Conservation (phyloP, 2,113 vertebrate genomes). For the Dicerorhinus sumatrensis region DNA sequence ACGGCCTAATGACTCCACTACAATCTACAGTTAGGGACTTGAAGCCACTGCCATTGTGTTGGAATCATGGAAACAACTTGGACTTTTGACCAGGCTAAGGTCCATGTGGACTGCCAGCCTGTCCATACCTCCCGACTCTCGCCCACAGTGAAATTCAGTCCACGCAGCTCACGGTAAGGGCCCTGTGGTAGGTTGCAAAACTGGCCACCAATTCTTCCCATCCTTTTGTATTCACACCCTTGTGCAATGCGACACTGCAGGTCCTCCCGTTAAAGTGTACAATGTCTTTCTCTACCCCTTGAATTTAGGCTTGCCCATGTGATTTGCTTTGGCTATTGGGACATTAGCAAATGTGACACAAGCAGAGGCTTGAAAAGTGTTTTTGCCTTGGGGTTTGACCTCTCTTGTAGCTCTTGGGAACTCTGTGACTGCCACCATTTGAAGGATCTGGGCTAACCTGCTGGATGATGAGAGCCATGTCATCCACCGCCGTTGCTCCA, state of each 20-base stretch:
- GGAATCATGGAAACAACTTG: neutral
- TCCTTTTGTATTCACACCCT: neutral
- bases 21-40: neutral
- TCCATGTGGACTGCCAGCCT: neutral
- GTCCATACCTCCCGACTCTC: neutral
- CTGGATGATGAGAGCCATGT: neutral
- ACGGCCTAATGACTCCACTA: neutral
- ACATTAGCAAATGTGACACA: neutral
- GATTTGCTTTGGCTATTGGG: neutral
- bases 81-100: neutral
- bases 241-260: too few relatives aligned
- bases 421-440: neutral
- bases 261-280: neutral
- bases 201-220: neutral
- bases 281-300: neutral
- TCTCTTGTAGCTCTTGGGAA: neutral
- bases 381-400: accelerated
- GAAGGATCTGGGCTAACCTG: neutral
- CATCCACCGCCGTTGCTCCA: neutral
- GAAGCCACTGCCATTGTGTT: neutral
- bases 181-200: neutral
- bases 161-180: neutral
- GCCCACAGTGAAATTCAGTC: neutral
- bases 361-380: neutral
- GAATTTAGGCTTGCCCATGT: neutral